Evolutionary conservation across 2,113 vertebrate species (phyloP).

Genomic region (Aphyosemion australe): DNA sequence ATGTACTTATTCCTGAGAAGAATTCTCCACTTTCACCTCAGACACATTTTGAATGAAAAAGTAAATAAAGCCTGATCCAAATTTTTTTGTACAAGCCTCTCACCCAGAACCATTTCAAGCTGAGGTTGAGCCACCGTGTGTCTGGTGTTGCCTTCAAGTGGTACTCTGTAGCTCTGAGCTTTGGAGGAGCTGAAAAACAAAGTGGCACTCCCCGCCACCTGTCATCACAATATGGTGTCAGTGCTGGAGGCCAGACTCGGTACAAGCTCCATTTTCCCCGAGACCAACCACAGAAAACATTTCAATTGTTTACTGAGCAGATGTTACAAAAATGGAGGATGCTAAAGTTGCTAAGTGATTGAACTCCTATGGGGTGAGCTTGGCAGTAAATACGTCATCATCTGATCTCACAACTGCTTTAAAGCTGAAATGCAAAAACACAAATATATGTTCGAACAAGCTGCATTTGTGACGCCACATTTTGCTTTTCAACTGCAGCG

Average conservation of each 20-base stretch:
- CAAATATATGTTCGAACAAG: neutral
- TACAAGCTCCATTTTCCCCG: conserved; percentile 26
- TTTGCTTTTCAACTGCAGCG: conserved; percentile 17
- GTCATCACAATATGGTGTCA: conserved; percentile 61
- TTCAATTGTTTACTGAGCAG: neutral
- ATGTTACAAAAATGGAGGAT: conserved; percentile 8
- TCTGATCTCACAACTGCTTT: neutral
- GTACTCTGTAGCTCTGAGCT: conserved; percentile 46
- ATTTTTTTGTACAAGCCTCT: neutral
- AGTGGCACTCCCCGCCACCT: conserved; percentile 59
- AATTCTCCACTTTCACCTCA: too few relatives aligned
- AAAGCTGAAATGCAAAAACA: neutral
- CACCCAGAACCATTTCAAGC: conserved; percentile 4
- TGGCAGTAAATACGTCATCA: neutral
- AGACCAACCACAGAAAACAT: neutral
- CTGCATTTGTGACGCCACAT: neutral
- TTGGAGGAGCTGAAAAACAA: conserved; percentile 38
- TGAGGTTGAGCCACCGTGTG: conserved; percentile 9
- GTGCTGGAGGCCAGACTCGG: conserved; percentile 34
- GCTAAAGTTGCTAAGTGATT: conserved; percentile 4
- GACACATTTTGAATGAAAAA: neutral
- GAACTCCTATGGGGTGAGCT: conserved; percentile 12
- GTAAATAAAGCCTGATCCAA: neutral
- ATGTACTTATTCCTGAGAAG: too few relatives aligned
- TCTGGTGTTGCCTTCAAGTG: conserved; percentile 42